Base-by-base conservation (phyloP, 37 sponge, comb jelly and placozoan genomes). In the Bolinopsis microptera region DNA sequence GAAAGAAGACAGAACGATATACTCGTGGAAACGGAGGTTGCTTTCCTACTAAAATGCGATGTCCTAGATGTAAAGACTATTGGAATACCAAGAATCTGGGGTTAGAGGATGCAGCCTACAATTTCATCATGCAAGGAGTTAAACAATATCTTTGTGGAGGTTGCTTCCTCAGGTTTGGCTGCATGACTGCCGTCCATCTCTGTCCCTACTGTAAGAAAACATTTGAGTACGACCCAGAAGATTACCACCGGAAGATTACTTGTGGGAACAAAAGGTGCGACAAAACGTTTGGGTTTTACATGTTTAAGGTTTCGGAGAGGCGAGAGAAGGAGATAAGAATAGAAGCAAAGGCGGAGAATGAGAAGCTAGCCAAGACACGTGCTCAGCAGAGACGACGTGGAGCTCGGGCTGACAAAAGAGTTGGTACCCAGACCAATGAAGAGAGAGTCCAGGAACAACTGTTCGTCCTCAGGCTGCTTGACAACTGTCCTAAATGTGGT, bases 81-180 rank as follows among this genome's bases (percentile, higher is more conserved):
- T 86, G 90, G 90, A 41, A 86, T 8, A 86, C 90, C 31, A 86
- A 86, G 24, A 30, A 41, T 39, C 61, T 48, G 48, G 90, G 90
- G 1, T 27, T 86, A 28, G 90, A 86, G 31, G 90, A 86, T 39
- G 90, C 90, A 3, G 90, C 90, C 35, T 86, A 86, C 28, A 86
- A 86, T 30, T 86, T 86, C 67, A 23, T 86, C 3, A 86, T 86
- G 90, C 90, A 86, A 25, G 90, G 90, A 23, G 36, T 86, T 61
- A 86, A 86, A 24, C 90, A 86, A 61, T 86, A 86, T 27, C 48
- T 86, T 38, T 86, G 90, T 86, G 90, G 90, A 26, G 90, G 90
- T 24, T 86, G 90, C 39, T 86, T 86, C 36, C 27, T 39, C 9
- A 38, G 36, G 35, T 86, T 86, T 86, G 90, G 90, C 9, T 86